Conservation (phyloP, 2,888 invertebrate species). For the Rhamphomyia laevipes region DNA sequence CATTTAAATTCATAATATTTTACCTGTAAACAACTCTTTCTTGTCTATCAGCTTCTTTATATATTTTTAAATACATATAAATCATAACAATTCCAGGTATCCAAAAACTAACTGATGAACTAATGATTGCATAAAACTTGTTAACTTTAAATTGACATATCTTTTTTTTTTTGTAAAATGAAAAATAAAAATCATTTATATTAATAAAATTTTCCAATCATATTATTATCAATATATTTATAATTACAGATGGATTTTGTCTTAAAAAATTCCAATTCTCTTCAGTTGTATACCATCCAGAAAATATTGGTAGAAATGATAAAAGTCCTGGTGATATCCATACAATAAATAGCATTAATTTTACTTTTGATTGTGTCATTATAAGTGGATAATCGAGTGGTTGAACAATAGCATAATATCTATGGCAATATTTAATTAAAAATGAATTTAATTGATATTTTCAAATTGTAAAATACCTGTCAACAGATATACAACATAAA, state of each 20-base stretch:
- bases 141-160: slow-evolving; percentile 76
- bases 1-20: slow-evolving; percentile 22
- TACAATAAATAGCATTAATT: slow-evolving; percentile 71
- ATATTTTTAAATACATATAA: slow-evolving; percentile 82
- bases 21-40: slow-evolving; percentile 75
- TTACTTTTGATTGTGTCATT: slow-evolving; percentile 73
- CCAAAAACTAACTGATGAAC: slow-evolving; percentile 88
- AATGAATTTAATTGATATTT: not conserved
- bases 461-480: slow-evolving; percentile 35
- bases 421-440: slow-evolving; percentile 18
- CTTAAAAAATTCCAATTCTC: slow-evolving; percentile 60
- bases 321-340: slow-evolving; percentile 87
- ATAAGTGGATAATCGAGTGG: slow-evolving; percentile 85
- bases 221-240: slow-evolving; percentile 14
- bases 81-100: slow-evolving; percentile 88
- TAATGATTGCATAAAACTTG: slow-evolving; percentile 74
- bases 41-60: slow-evolving; percentile 72
- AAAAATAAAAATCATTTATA: not conserved
- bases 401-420: slow-evolving; percentile 83
- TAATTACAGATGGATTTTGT: slow-evolving; percentile 52
- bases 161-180: too few species aligned
- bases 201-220: not conserved
- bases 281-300: slow-evolving; percentile 87
- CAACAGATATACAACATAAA: slow-evolving; percentile 88
- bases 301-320: slow-evolving; percentile 88